Percentiles rank a stretch among this genome's conserved stretches.
Evolutionary conservation across 2,888 invertebrate genomes (phyloP).

Genomic region (Gymnoscelis rufifasciata): DNA sequence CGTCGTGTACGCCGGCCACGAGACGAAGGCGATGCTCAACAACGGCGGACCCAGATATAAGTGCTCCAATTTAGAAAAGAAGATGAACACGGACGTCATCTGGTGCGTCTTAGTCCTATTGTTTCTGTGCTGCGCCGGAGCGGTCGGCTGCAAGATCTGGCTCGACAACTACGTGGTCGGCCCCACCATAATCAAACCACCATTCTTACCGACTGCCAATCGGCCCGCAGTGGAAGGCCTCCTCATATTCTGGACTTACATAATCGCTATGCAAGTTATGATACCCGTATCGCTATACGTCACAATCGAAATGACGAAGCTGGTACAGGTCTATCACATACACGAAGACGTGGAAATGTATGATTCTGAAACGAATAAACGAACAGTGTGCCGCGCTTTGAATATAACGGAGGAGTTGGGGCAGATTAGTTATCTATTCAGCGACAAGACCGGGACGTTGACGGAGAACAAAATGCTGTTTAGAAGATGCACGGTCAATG

Average conservation of each 20-base stretch:
- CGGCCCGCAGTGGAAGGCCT: constrained; percentile 87
- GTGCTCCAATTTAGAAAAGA: constrained; percentile 92
- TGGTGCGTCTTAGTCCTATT: constrained; percentile 97
- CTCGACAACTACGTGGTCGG: constrained; percentile 76
- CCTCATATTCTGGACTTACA: constrained; percentile 95
- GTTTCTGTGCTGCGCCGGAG: constrained; percentile 93
- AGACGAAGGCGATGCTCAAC: constrained; percentile 98
- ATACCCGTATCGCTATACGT: constrained; percentile 98
- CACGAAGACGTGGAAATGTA: constrained; percentile 93
- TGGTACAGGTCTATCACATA: constrained; percentile 97
- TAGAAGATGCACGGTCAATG: constrained; percentile 91
- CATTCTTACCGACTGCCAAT: constrained; percentile 82
- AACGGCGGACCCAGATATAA: constrained; percentile 97
- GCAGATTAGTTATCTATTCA: constrained; percentile 93
- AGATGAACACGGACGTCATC: constrained; percentile 97
- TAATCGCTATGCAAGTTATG: constrained; percentile 97
- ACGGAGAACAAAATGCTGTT: constrained; percentile 99
- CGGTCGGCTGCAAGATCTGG: constrained; percentile 94
- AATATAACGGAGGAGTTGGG: constrained; percentile 99
- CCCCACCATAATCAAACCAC: constrained; percentile 72
- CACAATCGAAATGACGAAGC: constrained; percentile 96
- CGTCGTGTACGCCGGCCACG: constrained; percentile 97
- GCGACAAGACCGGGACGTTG: constrained; percentile 98
- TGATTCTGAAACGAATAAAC: constrained; percentile 89
- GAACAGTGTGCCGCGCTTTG: constrained; percentile 90